Evolutionary conservation across 2,888 invertebrate genomes (phyloP).

Genomic region (Apamea crenata): DNA sequence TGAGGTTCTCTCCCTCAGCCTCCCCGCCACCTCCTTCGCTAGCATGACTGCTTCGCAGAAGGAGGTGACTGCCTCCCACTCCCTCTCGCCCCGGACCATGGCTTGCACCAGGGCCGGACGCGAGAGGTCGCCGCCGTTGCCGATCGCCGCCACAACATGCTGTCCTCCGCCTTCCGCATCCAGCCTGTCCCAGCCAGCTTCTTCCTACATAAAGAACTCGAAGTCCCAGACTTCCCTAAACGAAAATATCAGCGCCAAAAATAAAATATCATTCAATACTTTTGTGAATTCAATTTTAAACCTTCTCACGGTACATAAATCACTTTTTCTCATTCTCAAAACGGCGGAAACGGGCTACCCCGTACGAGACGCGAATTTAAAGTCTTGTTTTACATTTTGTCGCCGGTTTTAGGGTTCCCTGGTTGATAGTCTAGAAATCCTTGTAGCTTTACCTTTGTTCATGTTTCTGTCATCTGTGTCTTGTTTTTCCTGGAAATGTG

Average conservation of each 20-base stretch:
- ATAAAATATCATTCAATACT: conserved; percentile 42
- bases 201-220: background rate
- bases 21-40: too few relatives aligned
- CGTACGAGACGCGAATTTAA: conserved; percentile 65
- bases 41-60: too few relatives aligned
- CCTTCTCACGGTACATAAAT: conserved; percentile 52
- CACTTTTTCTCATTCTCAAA: conserved; percentile 63
- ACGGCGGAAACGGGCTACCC: conserved; percentile 57
- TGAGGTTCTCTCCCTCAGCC: too few relatives aligned
- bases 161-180: too few relatives aligned
- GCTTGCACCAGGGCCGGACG: too few relatives aligned
- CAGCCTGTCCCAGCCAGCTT: too few relatives aligned
- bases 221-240: background rate
- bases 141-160: too few relatives aligned
- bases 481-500: background rate
- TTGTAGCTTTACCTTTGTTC: background rate
- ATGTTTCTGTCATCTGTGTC: background rate
- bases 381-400: conserved; percentile 61
- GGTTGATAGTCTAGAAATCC: background rate
- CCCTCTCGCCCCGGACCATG: too few relatives aligned
- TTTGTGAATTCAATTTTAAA: conserved; percentile 54
- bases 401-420: conserved; percentile 47
- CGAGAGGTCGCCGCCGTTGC: too few relatives aligned
- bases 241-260: conserved; percentile 36
- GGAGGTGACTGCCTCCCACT: too few relatives aligned